A percentile compares a stretch with the other conserved stretches of the same genome.
Conservation (phyloP, 1,140 invertebrate genomes). For the Ephestia elutella region DNA sequence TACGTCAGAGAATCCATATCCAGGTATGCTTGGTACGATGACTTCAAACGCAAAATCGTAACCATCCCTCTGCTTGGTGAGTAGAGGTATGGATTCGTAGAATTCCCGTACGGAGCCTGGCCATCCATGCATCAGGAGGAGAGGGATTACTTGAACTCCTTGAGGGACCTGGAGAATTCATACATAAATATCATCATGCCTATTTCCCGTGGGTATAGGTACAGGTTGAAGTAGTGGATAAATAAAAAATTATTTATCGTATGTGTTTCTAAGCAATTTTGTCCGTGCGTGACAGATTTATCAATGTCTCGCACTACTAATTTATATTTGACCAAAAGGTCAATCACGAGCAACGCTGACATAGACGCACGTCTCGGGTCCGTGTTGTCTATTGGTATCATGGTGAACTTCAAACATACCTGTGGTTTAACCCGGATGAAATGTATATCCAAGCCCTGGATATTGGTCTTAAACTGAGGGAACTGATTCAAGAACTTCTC, state of each 20-base stretch:
- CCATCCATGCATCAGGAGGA: constrained; percentile 92
- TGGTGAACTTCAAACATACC: no score
- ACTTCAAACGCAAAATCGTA: constrained; percentile 85
- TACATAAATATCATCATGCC: no score
- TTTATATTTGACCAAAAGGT: no score
- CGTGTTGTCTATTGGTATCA: no score
- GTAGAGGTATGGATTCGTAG: constrained; percentile 83
- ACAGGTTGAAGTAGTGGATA: no score
- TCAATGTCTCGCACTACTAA: no score
- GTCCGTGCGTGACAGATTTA: no score
- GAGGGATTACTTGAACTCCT: constrained; percentile 75
- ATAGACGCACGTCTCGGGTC: no score
- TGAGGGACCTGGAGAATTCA: constrained; percentile 27
- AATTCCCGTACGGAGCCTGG: constrained; percentile 91
- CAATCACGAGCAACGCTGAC: no score
- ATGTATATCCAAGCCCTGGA: constrained; percentile 81
- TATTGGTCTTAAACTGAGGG: constrained; percentile 80
- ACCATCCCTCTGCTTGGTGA: constrained; percentile 73
- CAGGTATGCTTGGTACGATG: constrained; percentile 85
- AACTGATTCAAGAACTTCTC: constrained; percentile 79
- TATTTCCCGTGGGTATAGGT: no score
- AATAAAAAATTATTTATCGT: no score
- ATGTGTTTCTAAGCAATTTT: no score
- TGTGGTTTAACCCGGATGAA: constrained; percentile 67
- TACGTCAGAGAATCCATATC: constrained; percentile 88